phyloP scores from a whole-genome alignment of 2,113 vertebrate genomes.

The Chaenocephalus aceratus region DNA sequence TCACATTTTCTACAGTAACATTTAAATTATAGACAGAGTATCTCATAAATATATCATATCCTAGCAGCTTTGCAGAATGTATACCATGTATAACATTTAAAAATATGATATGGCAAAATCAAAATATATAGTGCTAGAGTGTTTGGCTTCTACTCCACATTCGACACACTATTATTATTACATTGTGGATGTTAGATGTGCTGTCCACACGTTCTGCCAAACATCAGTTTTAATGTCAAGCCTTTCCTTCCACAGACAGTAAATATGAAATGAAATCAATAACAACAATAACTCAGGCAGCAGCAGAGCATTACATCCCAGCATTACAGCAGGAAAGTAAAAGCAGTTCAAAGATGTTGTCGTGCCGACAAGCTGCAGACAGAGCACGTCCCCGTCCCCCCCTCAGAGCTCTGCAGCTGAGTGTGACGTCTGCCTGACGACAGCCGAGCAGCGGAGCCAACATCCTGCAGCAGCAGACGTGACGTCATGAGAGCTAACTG shows the following conservation, averaged over 20 bases:
- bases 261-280: background rate
- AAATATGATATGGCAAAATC: background rate
- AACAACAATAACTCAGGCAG: conserved; percentile 15
- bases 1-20: no score
- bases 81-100: background rate
- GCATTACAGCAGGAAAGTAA: background rate
- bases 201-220: background rate
- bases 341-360: background rate
- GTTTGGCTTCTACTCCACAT: no score
- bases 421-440: conserved; percentile 62
- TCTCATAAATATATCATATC: background rate
- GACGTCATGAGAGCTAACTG: conserved; percentile 58
- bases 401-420: conserved; percentile 30
- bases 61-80: background rate
- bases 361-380: conserved; percentile 29
- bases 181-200: background rate
- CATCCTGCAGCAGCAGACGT: conserved; percentile 58
- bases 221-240: background rate
- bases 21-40: background rate
- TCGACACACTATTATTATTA: background rate
- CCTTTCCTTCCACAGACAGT: background rate
- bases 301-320: background rate
- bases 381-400: conserved; percentile 27
- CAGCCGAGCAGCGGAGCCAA: conserved; percentile 46
- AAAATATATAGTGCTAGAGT: background rate